phyloP scores from a whole-genome alignment of 1,140 invertebrate genomes.

The Drosophila repleta region DNA sequence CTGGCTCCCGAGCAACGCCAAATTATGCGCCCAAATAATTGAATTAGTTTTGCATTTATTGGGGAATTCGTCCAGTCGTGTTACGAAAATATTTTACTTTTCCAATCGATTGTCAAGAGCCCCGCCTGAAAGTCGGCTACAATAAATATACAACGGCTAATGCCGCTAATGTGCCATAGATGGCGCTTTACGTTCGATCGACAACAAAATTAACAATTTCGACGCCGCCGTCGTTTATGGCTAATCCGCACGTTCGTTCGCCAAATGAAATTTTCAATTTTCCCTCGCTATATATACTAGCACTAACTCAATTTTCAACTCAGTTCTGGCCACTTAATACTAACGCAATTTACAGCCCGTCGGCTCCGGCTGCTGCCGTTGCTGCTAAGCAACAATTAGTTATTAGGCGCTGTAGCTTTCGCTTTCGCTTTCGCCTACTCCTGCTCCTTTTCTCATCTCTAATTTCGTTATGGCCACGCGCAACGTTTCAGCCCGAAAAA shows the following conservation, averaged over 20 bases:
- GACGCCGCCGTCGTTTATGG: slow-evolving; percentile 22
- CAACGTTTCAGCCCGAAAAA: slow-evolving; percentile 3
- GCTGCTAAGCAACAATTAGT: slow-evolving; percentile 48
- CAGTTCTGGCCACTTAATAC: slow-evolving; percentile 43
- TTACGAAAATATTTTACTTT: slow-evolving; percentile 64
- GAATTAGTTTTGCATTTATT: slow-evolving; percentile 67
- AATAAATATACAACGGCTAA: slow-evolving; percentile 16
- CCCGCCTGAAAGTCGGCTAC: slow-evolving; percentile 36
- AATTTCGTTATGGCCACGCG: slow-evolving; percentile 51
- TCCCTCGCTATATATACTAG: slow-evolving; percentile 1
- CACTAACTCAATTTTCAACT: slow-evolving; percentile 48
- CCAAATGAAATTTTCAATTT: slow-evolving; percentile 46
- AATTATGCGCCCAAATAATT: slow-evolving; percentile 81
- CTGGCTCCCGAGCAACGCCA: slow-evolving; percentile 32
- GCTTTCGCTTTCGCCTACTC: too few species aligned
- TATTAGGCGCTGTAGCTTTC: slow-evolving; percentile 17
- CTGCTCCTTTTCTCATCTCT: neutral
- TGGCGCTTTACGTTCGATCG: slow-evolving; percentile 12
- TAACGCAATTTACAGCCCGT: slow-evolving; percentile 48
- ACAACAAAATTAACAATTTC: slow-evolving; percentile 8
- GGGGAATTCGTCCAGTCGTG: slow-evolving; percentile 47
- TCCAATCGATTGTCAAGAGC: slow-evolving; percentile 74
- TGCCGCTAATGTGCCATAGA: slow-evolving; percentile 18
- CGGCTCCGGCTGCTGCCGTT: neutral
- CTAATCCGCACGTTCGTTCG: slow-evolving; percentile 33